These are phyloP conservation scores for Clarias pachynema DNA, from an alignment of 2,797 vertebrate genomes.

Conservation along the genomic window DNA sequence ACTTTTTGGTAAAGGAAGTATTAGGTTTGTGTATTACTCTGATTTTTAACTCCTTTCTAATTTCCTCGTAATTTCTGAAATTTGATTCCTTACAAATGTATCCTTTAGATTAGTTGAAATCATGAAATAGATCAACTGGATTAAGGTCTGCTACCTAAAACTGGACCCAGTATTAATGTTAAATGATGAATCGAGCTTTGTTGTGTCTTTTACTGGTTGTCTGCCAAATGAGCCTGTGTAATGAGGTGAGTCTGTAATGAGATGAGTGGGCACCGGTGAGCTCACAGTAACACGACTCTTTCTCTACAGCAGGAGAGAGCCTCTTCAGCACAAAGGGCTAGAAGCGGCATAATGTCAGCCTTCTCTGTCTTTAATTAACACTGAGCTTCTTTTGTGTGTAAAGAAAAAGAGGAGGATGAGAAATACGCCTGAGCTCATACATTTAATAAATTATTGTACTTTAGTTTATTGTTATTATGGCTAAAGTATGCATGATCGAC, in stretches of 20 bases:
- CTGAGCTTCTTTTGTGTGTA: slow-evolving; percentile 35
- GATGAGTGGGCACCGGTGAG: slow-evolving; percentile 59
- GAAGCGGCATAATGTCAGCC: slow-evolving; percentile 52
- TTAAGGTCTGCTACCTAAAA: neutral
- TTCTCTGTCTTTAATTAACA: slow-evolving; percentile 53
- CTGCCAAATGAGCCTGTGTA: slow-evolving; percentile 20
- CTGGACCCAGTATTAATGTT: slow-evolving; percentile 4
- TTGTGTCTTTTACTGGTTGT: slow-evolving; percentile 18
- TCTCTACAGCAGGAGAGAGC: slow-evolving; percentile 48
- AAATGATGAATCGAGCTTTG: slow-evolving; percentile 11
- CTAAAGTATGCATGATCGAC: neutral
- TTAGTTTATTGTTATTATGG: slow-evolving; percentile 5
- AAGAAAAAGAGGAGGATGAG: slow-evolving; percentile 14
- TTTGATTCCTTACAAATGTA: too few relatives aligned
- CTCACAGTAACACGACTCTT: slow-evolving; percentile 33
- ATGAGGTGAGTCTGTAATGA: slow-evolving; percentile 58
- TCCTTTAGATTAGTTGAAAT: neutral
- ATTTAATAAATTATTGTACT: neutral
- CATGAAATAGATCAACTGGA: slow-evolving; percentile 37
- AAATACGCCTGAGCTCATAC: slow-evolving; percentile 27
- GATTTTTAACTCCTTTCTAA: neutral
- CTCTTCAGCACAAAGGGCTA: slow-evolving; percentile 55
- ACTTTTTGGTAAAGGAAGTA: too few relatives aligned
- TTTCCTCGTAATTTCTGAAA: neutral
- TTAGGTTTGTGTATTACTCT: neutral